phyloP scores from a whole-genome alignment of 2,888 invertebrate genomes.

The Pecten maximus region DNA sequence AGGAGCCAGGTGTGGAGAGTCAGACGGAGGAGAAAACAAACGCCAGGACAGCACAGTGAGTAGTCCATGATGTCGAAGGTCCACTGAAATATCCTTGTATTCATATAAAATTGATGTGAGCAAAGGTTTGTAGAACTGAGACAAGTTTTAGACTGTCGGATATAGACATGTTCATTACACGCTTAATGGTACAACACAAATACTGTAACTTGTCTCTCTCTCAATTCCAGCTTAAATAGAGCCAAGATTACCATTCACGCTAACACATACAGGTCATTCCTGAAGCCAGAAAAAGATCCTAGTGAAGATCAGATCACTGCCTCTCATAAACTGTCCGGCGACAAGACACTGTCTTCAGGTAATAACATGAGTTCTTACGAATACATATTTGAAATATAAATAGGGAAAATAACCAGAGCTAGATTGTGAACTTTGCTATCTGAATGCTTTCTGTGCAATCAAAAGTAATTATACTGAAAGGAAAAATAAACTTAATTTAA shows the following conservation, averaged over 20 bases:
- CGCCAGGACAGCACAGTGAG: constrained; percentile 58
- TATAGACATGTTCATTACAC: too few relatives aligned
- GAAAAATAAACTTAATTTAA: too few relatives aligned
- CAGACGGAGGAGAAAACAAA: constrained; percentile 56
- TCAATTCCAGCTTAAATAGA: constrained; percentile 46
- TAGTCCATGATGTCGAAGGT: neutral
- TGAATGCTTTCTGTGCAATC: too few relatives aligned
- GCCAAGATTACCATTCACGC: constrained; percentile 60
- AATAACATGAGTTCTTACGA: neutral
- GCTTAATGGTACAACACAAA: too few relatives aligned
- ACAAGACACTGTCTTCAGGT: constrained; percentile 68
- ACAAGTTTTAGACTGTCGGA: too few relatives aligned
- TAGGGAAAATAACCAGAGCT: too few relatives aligned
- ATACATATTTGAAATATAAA: too few relatives aligned
- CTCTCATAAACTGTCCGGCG: constrained; percentile 59
- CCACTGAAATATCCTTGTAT: too few relatives aligned
- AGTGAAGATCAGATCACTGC: constrained; percentile 57
- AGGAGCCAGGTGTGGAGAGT: constrained; percentile 48
- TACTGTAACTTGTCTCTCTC: neutral
- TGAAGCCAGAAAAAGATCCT: constrained; percentile 54
- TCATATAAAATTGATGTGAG: too few relatives aligned
- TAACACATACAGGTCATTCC: constrained; percentile 48
- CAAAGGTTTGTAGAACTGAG: too few relatives aligned
- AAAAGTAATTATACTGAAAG: too few relatives aligned
- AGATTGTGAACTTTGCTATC: too few relatives aligned